Conservation (phyloP, 2,797 vertebrate species). For the Paguma larvata region DNA sequence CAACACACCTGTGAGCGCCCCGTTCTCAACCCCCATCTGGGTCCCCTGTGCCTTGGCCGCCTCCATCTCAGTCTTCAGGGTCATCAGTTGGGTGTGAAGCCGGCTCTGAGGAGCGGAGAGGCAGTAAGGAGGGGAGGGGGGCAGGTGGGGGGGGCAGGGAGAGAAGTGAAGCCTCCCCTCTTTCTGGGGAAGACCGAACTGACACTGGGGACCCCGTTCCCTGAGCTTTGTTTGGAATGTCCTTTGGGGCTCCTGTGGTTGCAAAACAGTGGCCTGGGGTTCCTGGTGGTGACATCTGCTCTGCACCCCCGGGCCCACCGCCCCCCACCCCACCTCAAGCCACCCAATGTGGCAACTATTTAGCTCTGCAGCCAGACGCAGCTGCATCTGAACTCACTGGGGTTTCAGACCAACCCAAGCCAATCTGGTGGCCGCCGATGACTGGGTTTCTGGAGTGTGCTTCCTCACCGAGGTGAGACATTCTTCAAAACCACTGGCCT, state of each 20-base stretch:
- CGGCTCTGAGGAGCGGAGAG: slow-evolving; percentile 33
- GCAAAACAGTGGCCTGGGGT: background rate
- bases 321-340: background rate
- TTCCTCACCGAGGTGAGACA: background rate
- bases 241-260: background rate
- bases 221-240: background rate
- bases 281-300: background rate
- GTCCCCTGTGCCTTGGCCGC: slow-evolving; percentile 60
- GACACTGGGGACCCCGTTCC: background rate
- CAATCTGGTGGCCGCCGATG: background rate
- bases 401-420: background rate
- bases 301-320: no score
- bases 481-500: background rate
- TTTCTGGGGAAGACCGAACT: background rate
- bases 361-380: background rate
- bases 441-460: background rate
- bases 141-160: fast-evolving
- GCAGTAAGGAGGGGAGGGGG: fast-evolving
- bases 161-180: background rate
- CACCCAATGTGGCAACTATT: background rate
- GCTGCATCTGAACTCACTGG: background rate
- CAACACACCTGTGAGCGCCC: slow-evolving; percentile 68
- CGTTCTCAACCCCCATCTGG: slow-evolving; percentile 70
- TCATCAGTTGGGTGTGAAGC: slow-evolving; percentile 64
- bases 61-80: slow-evolving; percentile 61